phyloP scores from a whole-genome alignment of 2,797 vertebrate species.

The Dendrocincla tyrannina region DNA sequence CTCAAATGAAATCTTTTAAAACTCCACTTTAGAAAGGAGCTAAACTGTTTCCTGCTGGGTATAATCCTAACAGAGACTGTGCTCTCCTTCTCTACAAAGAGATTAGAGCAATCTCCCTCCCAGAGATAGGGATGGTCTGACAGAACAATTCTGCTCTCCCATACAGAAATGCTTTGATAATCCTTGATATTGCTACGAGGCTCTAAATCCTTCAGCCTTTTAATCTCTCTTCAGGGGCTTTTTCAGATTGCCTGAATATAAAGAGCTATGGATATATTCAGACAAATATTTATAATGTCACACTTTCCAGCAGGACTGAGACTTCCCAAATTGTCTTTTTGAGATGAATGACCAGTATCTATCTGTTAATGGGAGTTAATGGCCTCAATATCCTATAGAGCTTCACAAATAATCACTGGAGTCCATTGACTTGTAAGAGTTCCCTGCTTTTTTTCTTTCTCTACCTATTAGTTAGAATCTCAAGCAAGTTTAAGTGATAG shows the following conservation, averaged over 20 bases:
- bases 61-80: background rate
- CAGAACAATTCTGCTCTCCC: background rate
- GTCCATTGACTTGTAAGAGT: background rate
- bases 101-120: background rate
- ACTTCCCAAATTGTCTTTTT: background rate
- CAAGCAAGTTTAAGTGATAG: background rate
- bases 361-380: background rate
- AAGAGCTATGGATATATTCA: background rate
- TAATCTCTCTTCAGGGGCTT: conserved; percentile 35
- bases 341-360: background rate
- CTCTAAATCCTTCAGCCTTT: conserved; percentile 13
- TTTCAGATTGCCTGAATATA: conserved; percentile 23
- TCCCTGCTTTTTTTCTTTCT: background rate
- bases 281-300: conserved; percentile 30
- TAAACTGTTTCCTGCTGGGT: conserved; percentile 40
- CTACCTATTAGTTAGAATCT: background rate
- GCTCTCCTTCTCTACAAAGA: background rate
- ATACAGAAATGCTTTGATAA: conserved; percentile 16
- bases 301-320: background rate
- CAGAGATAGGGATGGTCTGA: background rate
- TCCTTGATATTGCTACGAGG: background rate
- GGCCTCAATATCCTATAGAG: background rate
- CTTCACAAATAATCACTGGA: background rate
- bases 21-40: background rate
- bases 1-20: conserved; percentile 21